Base-by-base conservation (phyloP, 2,888 invertebrate genomes). In the Sphinx pinastri region DNA sequence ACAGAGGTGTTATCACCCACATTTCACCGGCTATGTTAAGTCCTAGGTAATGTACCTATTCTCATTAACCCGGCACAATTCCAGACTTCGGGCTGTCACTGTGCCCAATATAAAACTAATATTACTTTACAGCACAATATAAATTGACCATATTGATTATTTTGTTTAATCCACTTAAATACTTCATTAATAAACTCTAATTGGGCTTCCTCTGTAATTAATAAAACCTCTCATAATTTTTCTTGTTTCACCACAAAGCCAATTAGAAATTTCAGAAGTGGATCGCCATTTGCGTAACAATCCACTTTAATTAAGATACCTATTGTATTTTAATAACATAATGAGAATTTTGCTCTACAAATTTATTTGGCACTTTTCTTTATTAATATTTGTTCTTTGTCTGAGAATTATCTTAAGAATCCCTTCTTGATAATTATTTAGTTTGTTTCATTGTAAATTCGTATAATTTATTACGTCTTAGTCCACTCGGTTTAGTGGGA, bases 231-330 rank as follows among this genome's bases (percentile, higher is more conserved):
- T 69, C 71, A 70, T 74, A 68, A 68, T 76, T 77, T 75, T 78
- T 75, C 74, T 71, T 76, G 74, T 75, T 73, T 68, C 75, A 60
- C 68, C 68, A 69, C 68, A 69, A 73, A 71, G 60, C 68, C 70
- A 76, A 76, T 77, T 76, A 70, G 59, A 67, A 72, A 76, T 75
- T 75, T 71, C 73, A 73, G 70, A 73, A 74, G 74, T 70, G 73
- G 74, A 76, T 73, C 71, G 67, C 72, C 73, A 72, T 73, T 75
- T 73, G 68, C 73, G 69, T 54, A 67, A 70, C 68, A 70, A 73
- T 75, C 70, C 69, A 69, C 73, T 75, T 70, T 75, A 76, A 75
- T 75, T 75, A 74, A 70, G 67, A 67, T 52, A 57, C 68, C 38
- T 57, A 70, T 58, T 70, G 19, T 71, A 58, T 67, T 67, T 54